These are phyloP conservation scores for Oryctes rhinoceros DNA, from an alignment of 1,140 invertebrate genomes.

Conservation along the genomic window DNA sequence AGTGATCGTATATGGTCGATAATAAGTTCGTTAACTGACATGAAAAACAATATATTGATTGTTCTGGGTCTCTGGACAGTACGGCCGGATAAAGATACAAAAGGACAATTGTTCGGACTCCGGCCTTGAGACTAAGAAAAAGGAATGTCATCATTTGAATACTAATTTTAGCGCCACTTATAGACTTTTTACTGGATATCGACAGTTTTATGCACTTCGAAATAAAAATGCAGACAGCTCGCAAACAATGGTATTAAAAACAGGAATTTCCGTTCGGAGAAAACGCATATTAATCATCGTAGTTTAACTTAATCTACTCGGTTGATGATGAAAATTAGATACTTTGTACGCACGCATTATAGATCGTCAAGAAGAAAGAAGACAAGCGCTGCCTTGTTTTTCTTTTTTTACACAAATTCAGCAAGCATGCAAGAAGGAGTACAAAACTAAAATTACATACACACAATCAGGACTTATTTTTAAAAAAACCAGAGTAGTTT, in stretches of 20 bases:
- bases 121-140: constrained; percentile 21
- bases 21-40: background rate
- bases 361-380: background rate
- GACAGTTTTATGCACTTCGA: background rate
- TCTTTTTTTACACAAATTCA: background rate
- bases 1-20: too few relatives aligned
- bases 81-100: background rate
- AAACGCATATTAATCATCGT: background rate
- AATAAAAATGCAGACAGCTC: constrained; percentile 20
- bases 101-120: constrained; percentile 18
- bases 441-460: background rate
- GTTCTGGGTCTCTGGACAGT: background rate
- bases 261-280: background rate
- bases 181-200: background rate
- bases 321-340: too few relatives aligned
- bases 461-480: background rate
- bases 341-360: too few relatives aligned
- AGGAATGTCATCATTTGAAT: constrained; percentile 23
- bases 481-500: too few relatives aligned
- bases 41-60: background rate
- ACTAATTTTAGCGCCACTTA: constrained; percentile 31
- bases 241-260: background rate
- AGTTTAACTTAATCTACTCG: too few relatives aligned
- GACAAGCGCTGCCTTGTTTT: background rate
- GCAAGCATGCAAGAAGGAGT: background rate